A percentile compares a stretch with the other conserved stretches of the same genome.
Conservation (phyloP, 2,888 invertebrate genomes). For the Bruchidius siliquastri region DNA sequence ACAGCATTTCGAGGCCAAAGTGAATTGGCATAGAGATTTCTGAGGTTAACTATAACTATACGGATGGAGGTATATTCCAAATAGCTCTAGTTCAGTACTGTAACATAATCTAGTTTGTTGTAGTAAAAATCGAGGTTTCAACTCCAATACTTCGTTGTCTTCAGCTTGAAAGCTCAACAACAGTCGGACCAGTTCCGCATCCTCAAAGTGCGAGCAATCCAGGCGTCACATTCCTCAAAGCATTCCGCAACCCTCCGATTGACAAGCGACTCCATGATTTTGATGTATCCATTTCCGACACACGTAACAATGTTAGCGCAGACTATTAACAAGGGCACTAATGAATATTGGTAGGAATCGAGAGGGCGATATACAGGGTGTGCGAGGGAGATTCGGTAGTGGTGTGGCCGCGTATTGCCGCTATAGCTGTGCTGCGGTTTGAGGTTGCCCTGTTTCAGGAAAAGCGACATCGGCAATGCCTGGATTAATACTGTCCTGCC, state of each 20-base stretch:
- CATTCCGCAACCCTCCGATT: background rate
- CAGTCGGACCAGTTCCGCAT: background rate
- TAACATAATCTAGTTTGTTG: no score
- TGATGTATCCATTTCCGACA: background rate
- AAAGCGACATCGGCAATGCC: conserved; percentile 26
- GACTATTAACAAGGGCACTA: background rate
- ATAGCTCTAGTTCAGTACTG: no score
- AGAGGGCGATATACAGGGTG: background rate
- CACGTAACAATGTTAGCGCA: background rate
- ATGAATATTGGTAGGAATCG: background rate
- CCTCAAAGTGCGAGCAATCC: background rate
- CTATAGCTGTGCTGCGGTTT: conserved; percentile 26
- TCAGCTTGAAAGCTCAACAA: no score
- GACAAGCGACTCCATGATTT: background rate
- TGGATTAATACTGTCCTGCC: conserved; percentile 30
- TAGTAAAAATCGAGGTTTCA: no score
- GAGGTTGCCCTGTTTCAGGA: conserved; percentile 26
- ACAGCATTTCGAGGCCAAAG: no score
- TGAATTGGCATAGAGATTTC: no score
- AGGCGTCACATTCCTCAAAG: background rate
- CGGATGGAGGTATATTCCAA: no score
- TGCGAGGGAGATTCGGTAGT: background rate
- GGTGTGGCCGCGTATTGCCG: background rate
- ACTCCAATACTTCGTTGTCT: no score
- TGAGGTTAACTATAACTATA: no score